Evolutionary conservation across 37 sponge, comb jelly and placozoan species (phyloP).

Genomic region (Aplysina aerophoba): DNA sequence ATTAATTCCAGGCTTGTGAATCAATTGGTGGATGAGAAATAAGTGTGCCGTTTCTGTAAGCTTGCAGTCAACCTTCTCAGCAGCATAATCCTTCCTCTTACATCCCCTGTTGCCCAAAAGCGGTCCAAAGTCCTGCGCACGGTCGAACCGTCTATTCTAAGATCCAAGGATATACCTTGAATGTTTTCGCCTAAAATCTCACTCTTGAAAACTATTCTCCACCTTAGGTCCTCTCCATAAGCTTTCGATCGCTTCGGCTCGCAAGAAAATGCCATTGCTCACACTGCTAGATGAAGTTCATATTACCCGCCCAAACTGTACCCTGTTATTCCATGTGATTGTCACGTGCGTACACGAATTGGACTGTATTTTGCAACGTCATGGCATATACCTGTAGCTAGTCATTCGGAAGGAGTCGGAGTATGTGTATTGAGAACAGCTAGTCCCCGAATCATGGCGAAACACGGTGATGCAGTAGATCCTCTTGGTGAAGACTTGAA

Average conservation of each 20-base stretch:
- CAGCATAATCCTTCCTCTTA: conserved; percentile 28
- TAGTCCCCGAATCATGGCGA: too few relatives aligned
- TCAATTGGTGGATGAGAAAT: conserved; percentile 14
- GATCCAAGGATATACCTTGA: not conserved
- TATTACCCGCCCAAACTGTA: too few relatives aligned
- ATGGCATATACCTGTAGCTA: too few relatives aligned
- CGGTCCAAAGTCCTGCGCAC: not conserved
- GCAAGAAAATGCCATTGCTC: not conserved
- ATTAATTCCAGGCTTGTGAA: conserved; percentile 28
- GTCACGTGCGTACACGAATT: too few relatives aligned
- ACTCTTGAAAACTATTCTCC: conserved; percentile 36
- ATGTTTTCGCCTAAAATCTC: not conserved
- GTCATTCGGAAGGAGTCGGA: too few relatives aligned
- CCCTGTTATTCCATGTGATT: too few relatives aligned
- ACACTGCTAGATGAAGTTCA: too few relatives aligned
- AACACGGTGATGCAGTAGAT: too few relatives aligned
- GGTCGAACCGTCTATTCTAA: conserved; percentile 15
- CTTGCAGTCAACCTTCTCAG: conserved; percentile 1
- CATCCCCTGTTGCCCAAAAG: conserved; percentile 37
- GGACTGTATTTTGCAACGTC: too few relatives aligned
- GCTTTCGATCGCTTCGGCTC: not conserved
- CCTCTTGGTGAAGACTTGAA: too few relatives aligned
- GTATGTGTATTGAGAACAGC: too few relatives aligned
- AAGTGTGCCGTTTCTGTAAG: conserved; percentile 14
- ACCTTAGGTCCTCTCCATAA: conserved; percentile 11